Percentiles rank a stretch among this genome's conserved stretches.
These are phyloP conservation scores for Craterocephalus amniculus DNA, from an alignment of 2,797 vertebrate species.

Conservation along the genomic window DNA sequence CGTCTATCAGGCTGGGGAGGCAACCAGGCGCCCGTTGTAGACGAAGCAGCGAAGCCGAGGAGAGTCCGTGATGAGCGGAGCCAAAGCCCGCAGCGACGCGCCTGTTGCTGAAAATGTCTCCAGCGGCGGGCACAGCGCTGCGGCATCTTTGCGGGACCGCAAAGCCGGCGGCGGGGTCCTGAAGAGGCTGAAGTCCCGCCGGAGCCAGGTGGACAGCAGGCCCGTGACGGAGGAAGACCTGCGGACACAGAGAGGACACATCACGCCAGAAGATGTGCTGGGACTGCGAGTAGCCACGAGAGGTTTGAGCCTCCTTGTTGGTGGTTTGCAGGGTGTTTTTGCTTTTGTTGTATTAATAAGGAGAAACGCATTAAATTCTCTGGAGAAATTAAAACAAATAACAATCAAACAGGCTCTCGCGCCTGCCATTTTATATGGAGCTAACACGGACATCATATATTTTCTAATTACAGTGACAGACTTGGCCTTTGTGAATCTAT, in stretches of 20 bases:
- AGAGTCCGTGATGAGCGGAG: slow-evolving; percentile 75
- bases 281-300: slow-evolving; percentile 84
- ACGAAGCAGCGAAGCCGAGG: slow-evolving; percentile 2
- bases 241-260: slow-evolving; percentile 79
- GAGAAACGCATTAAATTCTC: background rate
- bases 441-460: background rate
- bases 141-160: slow-evolving; percentile 76
- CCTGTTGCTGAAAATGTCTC: slow-evolving; percentile 75
- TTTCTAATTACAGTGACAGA: background rate
- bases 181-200: slow-evolving; percentile 85
- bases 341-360: background rate
- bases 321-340: background rate
- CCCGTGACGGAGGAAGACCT: slow-evolving; percentile 87
- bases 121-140: slow-evolving; percentile 53
- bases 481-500: background rate
- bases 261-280: slow-evolving; percentile 89
- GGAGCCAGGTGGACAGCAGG: slow-evolving; percentile 74
- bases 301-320: slow-evolving; percentile 56
- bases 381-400: slow-evolving; percentile 3
- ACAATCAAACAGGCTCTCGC: background rate
- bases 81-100: slow-evolving; percentile 82
- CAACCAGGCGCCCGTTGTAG: background rate
- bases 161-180: slow-evolving; percentile 83
- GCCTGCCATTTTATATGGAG: background rate
- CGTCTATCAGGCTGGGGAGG: slow-evolving; percentile 42